phyloP scores from a whole-genome alignment of 1,140 invertebrate species.

The Helicoverpa armigera region DNA sequence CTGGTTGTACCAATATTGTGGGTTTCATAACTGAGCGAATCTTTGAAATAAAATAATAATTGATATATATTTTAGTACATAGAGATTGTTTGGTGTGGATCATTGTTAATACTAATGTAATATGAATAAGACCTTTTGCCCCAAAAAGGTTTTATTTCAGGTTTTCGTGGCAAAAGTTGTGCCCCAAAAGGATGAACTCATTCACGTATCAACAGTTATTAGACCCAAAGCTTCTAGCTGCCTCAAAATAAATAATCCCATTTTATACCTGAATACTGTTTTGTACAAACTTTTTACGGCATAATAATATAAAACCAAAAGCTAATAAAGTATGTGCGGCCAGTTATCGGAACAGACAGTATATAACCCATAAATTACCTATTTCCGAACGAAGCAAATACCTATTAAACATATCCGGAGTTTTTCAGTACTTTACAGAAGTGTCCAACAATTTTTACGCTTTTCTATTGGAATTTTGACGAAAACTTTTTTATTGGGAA shows the following conservation, averaged over 20 bases:
- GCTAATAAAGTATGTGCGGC: neutral
- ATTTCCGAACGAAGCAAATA: neutral
- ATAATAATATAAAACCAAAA: neutral
- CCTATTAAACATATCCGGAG: neutral
- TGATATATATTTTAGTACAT: too few species aligned
- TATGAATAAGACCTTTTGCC: too few species aligned
- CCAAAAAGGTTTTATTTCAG: too few species aligned
- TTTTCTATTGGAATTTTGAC: slow-evolving; percentile 44
- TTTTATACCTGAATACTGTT: neutral
- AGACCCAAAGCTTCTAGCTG: too few species aligned
- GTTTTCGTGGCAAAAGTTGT: too few species aligned
- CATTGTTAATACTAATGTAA: too few species aligned
- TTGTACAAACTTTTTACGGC: neutral
- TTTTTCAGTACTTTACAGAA: slow-evolving; percentile 33
- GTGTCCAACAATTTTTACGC: slow-evolving; percentile 46
- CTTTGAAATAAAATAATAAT: too few species aligned
- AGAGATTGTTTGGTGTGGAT: too few species aligned
- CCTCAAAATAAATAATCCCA: neutral
- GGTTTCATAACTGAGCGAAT: too few species aligned
- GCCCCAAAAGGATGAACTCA: too few species aligned
- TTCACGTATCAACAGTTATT: too few species aligned
- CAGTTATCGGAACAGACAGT: neutral
- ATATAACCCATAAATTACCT: slow-evolving; percentile 5
- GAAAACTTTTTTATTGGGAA: slow-evolving; percentile 58
- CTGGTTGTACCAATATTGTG: too few species aligned